phyloP scores from a whole-genome alignment of 2,888 invertebrate species.

The Orgyia antiqua region DNA sequence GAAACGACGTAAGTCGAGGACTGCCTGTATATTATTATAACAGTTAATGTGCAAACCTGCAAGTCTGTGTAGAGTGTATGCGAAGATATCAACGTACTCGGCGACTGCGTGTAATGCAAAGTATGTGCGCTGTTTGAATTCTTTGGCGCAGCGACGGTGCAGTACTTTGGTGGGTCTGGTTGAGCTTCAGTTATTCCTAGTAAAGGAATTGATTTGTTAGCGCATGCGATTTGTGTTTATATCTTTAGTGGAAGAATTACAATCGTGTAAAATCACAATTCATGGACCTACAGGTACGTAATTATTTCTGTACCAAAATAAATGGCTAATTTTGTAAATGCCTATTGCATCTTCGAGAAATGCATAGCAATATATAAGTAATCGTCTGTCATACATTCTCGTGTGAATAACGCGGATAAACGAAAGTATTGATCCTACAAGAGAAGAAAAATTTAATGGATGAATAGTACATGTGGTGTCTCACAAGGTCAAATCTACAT shows the following conservation, averaged over 20 bases:
- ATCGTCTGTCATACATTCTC: too few relatives aligned
- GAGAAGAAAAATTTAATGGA: too few relatives aligned
- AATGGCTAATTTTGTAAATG: too few relatives aligned
- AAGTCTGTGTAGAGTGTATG: conserved; percentile 54
- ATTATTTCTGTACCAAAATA: too few relatives aligned
- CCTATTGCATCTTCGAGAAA: too few relatives aligned
- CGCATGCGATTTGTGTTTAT: conserved; percentile 9
- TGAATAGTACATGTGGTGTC: too few relatives aligned
- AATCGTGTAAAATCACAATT: background rate
- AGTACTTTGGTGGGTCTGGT: conserved; percentile 64
- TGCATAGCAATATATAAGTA: too few relatives aligned
- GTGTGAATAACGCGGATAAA: too few relatives aligned
- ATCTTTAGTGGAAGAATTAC: background rate
- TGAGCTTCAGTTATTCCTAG: conserved; percentile 51
- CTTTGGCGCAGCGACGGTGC: conserved; percentile 50
- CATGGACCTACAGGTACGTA: background rate
- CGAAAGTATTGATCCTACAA: too few relatives aligned
- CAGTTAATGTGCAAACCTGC: conserved; percentile 43
- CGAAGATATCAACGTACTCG: conserved; percentile 50
- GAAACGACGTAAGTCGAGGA: too few relatives aligned
- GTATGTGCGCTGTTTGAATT: conserved; percentile 57
- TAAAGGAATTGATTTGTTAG: conserved; percentile 15
- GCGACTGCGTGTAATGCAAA: conserved; percentile 52
- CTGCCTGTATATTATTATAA: too few relatives aligned
- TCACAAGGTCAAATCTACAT: too few relatives aligned